These are phyloP conservation scores for Hipparchia semele DNA, from an alignment of 2,888 invertebrate genomes.

Conservation along the genomic window DNA sequence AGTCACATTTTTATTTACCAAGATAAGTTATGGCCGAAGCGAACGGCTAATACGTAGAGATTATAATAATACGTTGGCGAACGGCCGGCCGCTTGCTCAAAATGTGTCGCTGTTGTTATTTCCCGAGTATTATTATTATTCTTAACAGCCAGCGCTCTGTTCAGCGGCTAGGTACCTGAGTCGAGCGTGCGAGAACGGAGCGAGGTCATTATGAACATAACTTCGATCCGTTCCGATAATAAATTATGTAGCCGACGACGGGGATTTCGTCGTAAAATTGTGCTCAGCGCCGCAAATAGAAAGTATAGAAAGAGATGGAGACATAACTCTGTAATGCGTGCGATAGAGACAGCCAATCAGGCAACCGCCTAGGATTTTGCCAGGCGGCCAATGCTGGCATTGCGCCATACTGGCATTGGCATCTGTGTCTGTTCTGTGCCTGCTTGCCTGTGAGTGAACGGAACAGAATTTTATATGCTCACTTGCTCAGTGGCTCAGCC, in stretches of 20 bases:
- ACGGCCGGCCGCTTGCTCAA: conserved; percentile 32
- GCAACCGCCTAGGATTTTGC: conserved; percentile 62
- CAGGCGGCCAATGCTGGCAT: conserved; percentile 72
- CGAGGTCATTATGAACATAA: conserved; percentile 54
- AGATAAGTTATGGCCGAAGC: too few relatives aligned
- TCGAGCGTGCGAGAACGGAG: conserved; percentile 56
- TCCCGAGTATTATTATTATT: conserved; percentile 41
- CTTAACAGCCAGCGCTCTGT: conserved; percentile 41
- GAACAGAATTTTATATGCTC: conserved; percentile 56
- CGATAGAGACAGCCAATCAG: conserved; percentile 54
- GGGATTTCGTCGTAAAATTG: conserved; percentile 42
- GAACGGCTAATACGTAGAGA: too few relatives aligned
- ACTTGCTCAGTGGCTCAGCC: conserved; percentile 49
- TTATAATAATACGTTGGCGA: conserved; percentile 6
- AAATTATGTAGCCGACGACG: conserved; percentile 48
- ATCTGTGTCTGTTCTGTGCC: conserved; percentile 56
- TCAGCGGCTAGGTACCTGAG: conserved; percentile 44
- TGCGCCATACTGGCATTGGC: conserved; percentile 63
- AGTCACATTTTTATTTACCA: neutral
- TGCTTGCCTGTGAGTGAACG: conserved; percentile 62
- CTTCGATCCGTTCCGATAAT: conserved; percentile 58
- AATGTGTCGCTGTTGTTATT: conserved; percentile 30
- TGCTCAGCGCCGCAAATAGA: conserved; percentile 44
- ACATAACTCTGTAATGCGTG: conserved; percentile 39
- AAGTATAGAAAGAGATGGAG: conserved; percentile 45